Evolutionary conservation across 1,140 invertebrate genomes (phyloP), one percentile per base, ranked within the genome.

Genomic region (Calephelis virginiensis): DNA sequence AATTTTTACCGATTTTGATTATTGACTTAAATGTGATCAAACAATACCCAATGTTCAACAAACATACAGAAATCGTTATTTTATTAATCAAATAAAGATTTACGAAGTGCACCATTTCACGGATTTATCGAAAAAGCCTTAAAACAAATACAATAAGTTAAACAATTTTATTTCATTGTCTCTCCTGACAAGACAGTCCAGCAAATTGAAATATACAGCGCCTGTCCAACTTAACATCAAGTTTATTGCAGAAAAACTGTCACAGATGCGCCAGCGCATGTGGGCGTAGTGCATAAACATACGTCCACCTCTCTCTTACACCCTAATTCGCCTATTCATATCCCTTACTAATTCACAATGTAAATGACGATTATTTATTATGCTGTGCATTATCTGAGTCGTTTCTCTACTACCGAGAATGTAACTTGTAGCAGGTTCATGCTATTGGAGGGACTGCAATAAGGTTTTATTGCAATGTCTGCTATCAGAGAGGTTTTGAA

Each of bases 201-300:
- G 70, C 72, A 74, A 78, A 79, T 79, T 79, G 72, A 75, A 82
- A 82, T 80, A 79, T 76, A 82, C 77, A 68, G 68, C 72, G 69
- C 63, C 63, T 75, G 80, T 76, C 80, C 75, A 63, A 73, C 67
- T 74, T 78, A 75, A 73, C 71, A 68, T 72, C 72, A 71, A 74
- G 69, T 78, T 81, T 78, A 79, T 77, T 73, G 77, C 73, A 78
- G 69, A 79, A 78, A 82, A 82, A 80, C 70, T 81, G 77, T 74
- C 74, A 76, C 75, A 76, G 67, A 47, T 75, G 78, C 78, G 80
- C 74, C 64, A 64, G 71, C 77, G 70, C 72, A 50, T 65, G 69
- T 77, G 73, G 77, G 79, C 74, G 76, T 64, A 71, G 64, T 64
- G 67, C 74, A 75, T 77, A 79, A 79, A 79, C 69, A 79, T 73